These are phyloP conservation scores for Saturnia japonica DNA, from an alignment of 2,888 invertebrate genomes.

Conservation along the genomic window DNA sequence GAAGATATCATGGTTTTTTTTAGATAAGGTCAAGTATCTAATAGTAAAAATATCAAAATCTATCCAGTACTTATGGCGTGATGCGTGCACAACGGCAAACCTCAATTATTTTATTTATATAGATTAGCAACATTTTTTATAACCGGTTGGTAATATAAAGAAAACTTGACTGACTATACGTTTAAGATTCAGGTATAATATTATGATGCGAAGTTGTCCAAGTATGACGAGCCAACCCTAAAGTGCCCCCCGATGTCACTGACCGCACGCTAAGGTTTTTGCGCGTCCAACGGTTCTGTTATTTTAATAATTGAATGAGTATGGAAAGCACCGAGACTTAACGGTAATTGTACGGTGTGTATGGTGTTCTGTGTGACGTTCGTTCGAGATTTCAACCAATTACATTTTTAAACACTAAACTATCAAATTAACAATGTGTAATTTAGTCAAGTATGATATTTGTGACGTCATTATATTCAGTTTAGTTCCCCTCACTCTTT, in stretches of 20 bases:
- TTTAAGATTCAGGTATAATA: conserved; percentile 37
- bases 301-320: conserved; percentile 78
- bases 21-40: too few relatives aligned
- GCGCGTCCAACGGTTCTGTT: conserved; percentile 74
- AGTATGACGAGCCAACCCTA: conserved; percentile 75
- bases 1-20: too few relatives aligned
- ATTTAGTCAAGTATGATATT: conserved; percentile 6
- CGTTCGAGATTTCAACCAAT: conserved; percentile 29
- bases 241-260: conserved; percentile 77
- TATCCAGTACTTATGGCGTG: too few relatives aligned
- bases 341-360: conserved; percentile 47
- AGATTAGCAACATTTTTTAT: not conserved
- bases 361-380: conserved; percentile 44
- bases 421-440: not conserved
- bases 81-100: too few relatives aligned
- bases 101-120: too few relatives aligned
- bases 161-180: not conserved
- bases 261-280: conserved; percentile 76
- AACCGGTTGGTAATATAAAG: not conserved
- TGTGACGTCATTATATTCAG: conserved; percentile 13
- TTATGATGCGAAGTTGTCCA: conserved; percentile 55
- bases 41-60: too few relatives aligned
- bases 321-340: conserved; percentile 65
- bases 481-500: conserved; percentile 9
- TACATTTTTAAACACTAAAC: not conserved